phyloP scores from a whole-genome alignment of 2,888 invertebrate species.

The Aradus depressus region DNA sequence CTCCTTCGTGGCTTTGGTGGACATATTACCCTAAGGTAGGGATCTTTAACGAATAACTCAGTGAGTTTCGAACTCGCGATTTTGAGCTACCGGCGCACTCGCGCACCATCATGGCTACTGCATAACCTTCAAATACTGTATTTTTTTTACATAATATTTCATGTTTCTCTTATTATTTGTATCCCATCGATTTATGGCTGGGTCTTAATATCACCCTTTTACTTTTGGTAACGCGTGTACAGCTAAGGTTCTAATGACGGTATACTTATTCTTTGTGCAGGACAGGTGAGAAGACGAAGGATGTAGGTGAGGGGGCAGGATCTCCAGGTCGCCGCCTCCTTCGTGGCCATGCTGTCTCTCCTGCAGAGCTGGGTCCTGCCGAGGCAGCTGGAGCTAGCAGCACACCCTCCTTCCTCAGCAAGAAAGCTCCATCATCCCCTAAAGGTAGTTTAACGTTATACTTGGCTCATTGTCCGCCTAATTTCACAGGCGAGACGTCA shows the following conservation, averaged over 20 bases:
- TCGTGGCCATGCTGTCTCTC: constrained; percentile 34
- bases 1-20: no score
- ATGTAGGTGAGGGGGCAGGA: constrained; percentile 27
- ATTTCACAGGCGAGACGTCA: no score
- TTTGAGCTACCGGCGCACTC: no score
- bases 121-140: no score
- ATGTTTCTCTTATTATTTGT: neutral
- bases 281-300: constrained; percentile 51
- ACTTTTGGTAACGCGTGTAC: no score
- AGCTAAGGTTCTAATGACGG: neutral
- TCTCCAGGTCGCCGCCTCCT: constrained; percentile 47
- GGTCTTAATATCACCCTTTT: no score
- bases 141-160: no score
- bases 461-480: no score
- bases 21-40: no score
- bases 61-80: no score
- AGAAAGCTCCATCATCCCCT: constrained; percentile 34
- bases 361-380: constrained; percentile 32
- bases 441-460: constrained; percentile 12
- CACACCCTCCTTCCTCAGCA: constrained; percentile 35
- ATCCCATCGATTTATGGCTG: neutral
- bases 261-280: constrained; percentile 48
- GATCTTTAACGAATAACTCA: no score
- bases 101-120: no score
- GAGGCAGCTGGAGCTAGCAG: constrained; percentile 10